Evolutionary conservation across 2,113 vertebrate genomes (phyloP).

Genomic region (Gadus chalcogrammus): DNA sequence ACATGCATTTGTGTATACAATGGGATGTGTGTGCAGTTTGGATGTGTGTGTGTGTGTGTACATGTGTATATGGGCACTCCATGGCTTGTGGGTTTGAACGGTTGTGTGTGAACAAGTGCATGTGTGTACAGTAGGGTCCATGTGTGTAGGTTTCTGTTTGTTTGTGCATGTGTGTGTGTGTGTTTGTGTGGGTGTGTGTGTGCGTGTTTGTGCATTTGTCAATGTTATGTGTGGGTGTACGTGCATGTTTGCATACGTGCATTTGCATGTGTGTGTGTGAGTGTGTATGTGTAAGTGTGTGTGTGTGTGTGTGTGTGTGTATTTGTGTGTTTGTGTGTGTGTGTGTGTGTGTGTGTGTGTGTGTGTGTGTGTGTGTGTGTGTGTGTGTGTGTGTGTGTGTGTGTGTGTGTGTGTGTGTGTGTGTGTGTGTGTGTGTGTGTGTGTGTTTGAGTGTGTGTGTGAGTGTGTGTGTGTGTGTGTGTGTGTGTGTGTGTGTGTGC

Average conservation of each 20-base stretch:
- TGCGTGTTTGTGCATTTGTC: neutral
- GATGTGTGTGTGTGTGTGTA: too few relatives aligned
- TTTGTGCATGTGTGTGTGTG: neutral
- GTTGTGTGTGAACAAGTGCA: too few relatives aligned
- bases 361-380: constrained; percentile 8
- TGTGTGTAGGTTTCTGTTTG: neutral
- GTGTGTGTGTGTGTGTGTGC: neutral
- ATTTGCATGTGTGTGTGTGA: neutral
- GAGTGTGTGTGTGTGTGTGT: neutral
- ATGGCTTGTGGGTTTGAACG: too few relatives aligned
- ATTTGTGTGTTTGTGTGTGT: neutral
- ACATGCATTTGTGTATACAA: too few relatives aligned
- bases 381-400: neutral
- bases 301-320: neutral
- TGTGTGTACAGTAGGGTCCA: neutral
- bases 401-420: neutral
- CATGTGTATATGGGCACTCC: too few relatives aligned
- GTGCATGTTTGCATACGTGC: neutral
- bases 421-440: neutral
- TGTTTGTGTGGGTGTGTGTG: neutral
- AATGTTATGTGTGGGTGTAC: neutral
- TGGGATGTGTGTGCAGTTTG: too few relatives aligned
- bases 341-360: neutral
- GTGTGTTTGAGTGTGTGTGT: neutral
- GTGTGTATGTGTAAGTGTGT: neutral